Base-by-base conservation (phyloP, 2,113 vertebrate genomes). In the Hydrochoerus hydrochaeris region DNA sequence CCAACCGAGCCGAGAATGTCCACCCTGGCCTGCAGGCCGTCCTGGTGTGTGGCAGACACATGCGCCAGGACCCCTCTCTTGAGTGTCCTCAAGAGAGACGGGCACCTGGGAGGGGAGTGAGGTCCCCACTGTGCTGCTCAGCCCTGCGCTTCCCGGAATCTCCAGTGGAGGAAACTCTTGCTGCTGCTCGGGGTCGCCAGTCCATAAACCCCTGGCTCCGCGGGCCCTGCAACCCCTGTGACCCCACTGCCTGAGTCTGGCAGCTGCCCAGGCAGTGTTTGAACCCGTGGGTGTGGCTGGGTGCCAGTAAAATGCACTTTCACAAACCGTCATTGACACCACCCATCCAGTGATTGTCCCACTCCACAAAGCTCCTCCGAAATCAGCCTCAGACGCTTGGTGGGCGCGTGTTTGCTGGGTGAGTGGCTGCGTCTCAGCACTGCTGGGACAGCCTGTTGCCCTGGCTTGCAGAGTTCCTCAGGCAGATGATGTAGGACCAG, bases 151-250 rank as follows among this genome's bases (percentile, higher is more conserved):
- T 4, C n/a, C 92, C 63, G 9, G 22, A 4, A 0, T 22, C 44
- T 1, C 7, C n/a, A 13, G 38, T 0, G 0, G 12, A 19, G 12
- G 63, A 26, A 14, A 7, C 1, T 1, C 0, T 58, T 0, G 2
- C 4, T 44, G 26, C 10, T 10, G 4, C 32, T 41, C 22, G 0
- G 0, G 24, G 12, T 30, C 14, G 22, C 28, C 65, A 4, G 24
- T 26, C 3, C 32, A 30, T 9, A 10, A 22, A 5, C 4, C 2
- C 30, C 35, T 1, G 85, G 49, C 11, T 9, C 44, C 17, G 30
- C 16, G 2, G 11, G 7, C 13, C 46, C 16, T 8, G 2, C 5
- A 30, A 8, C 35, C 69, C 69, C 35, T 22, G 4, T 13, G 67
- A 19, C 14, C 69, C 65, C 5, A 35, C 3, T 35, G 26, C 41